These are phyloP conservation scores for Telmatochromis sp. DNA, from an alignment of 2,113 vertebrate genomes.

Conservation along the genomic window DNA sequence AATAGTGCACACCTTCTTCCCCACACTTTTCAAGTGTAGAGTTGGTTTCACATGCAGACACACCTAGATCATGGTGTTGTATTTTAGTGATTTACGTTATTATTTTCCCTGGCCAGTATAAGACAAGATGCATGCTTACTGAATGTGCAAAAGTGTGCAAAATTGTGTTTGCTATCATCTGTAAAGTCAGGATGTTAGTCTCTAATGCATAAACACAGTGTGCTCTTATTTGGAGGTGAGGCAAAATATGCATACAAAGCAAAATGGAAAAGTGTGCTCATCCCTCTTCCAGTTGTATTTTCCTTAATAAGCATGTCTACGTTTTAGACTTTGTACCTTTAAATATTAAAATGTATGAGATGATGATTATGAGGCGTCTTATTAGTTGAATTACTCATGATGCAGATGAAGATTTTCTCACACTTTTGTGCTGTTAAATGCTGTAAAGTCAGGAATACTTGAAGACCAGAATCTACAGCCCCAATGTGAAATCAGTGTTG, in stretches of 20 bases:
- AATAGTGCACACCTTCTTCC: background rate
- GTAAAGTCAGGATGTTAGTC: background rate
- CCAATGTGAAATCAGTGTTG: background rate
- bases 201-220: background rate
- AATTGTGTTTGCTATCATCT: background rate
- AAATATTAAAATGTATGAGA: background rate
- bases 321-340: background rate
- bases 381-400: background rate
- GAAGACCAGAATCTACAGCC: background rate
- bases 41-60: background rate
- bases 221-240: background rate
- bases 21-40: background rate
- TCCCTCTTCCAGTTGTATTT: background rate
- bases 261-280: background rate
- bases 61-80: background rate
- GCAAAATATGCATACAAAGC: background rate
- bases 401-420: background rate
- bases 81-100: background rate
- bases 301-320: background rate
- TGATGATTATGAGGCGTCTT: background rate
- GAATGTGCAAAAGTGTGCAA: background rate
- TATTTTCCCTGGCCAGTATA: background rate
- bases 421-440: background rate
- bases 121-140: background rate
- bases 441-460: background rate